Conservation (phyloP, 2,797 vertebrate genomes). For the Tenualosa ilisha region DNA sequence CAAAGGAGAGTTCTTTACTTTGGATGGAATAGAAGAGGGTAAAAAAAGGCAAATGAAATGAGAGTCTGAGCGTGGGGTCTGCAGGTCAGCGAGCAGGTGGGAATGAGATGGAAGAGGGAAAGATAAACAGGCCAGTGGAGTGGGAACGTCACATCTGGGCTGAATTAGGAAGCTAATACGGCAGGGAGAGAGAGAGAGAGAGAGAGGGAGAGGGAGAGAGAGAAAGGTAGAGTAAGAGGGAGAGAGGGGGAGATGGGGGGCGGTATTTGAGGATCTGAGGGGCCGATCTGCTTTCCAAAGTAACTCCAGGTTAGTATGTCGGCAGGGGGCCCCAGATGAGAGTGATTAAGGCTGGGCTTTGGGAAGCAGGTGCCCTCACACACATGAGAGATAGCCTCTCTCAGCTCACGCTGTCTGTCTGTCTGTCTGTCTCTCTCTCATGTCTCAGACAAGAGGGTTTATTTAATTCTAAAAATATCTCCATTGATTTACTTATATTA, state of each 20-base stretch:
- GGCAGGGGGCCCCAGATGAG: conserved; percentile 83
- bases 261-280: conserved; percentile 77
- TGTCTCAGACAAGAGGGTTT: neutral
- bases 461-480: neutral
- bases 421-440: neutral
- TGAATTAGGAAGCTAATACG: conserved; percentile 87
- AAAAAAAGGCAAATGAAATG: conserved; percentile 70
- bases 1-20: conserved; percentile 73
- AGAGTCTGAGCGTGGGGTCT: conserved; percentile 64
- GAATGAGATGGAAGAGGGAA: conserved; percentile 68
- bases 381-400: conserved; percentile 39
- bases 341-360: conserved; percentile 82
- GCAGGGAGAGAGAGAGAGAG: conserved; percentile 70
- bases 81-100: conserved; percentile 80
- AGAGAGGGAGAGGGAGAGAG: neutral
- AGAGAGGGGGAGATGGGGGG: neutral
- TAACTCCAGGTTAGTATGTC: conserved; percentile 82
- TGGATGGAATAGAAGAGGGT: conserved; percentile 42
- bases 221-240: conserved; percentile 47
- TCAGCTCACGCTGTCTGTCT: conserved; percentile 10
- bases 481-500: neutral
- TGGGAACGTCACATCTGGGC: conserved; percentile 76
- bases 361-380: conserved; percentile 78
- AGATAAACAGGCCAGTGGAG: conserved; percentile 66
- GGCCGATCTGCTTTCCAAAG: conserved; percentile 75